Base-by-base conservation (phyloP, 1,140 invertebrate genomes). In the Atopsyche davidsoni region DNA sequence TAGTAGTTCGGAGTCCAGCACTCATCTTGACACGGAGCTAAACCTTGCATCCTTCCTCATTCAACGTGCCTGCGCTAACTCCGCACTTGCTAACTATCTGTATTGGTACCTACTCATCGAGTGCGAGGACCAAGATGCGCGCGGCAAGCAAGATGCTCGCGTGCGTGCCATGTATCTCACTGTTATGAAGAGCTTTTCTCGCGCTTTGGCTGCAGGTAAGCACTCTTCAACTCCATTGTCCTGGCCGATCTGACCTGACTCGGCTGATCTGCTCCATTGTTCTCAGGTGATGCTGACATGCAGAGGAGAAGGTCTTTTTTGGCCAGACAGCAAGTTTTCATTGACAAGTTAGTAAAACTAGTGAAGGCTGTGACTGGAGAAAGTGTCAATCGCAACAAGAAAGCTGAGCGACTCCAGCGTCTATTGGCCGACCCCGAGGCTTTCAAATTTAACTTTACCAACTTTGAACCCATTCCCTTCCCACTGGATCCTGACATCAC, bases 101-200 rank as follows among this genome's bases (percentile, higher is more conserved):
- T 98, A 92, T 69, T 99, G 96, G 96, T 96, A 96, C 75, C 70
- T 98, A 34, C 78, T 86, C 17, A 89, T 95, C 31, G 94, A 98
- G 72, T 92, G 92, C 67, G 92, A 95, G 68, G 87, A 92, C 64
- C 76, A 78, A 51, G 79, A 78, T 35, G 75, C 80, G 3, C 74
- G 79, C 40, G 68, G 70, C 1, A 87, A 87, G 65, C 81, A 86
- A 70, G 87, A 90, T 64, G 78, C 78, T 31, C 77, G 79, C 41
- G 79, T 87, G 0, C 73, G 83, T 28, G 81, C 87, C 59, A 94
- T 96, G 89, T 97, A 96, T 64, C 70, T 86, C 31, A 85, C 81
- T 47, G 92, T 97, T 9, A 85, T 94, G 78, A 85, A 85, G 62
- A 85, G 86, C 61, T 96, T 97, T 69, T 82, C 83, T 2, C 82